phyloP scores from a whole-genome alignment of 2,113 vertebrate species.

The Scophthalmus maximus region DNA sequence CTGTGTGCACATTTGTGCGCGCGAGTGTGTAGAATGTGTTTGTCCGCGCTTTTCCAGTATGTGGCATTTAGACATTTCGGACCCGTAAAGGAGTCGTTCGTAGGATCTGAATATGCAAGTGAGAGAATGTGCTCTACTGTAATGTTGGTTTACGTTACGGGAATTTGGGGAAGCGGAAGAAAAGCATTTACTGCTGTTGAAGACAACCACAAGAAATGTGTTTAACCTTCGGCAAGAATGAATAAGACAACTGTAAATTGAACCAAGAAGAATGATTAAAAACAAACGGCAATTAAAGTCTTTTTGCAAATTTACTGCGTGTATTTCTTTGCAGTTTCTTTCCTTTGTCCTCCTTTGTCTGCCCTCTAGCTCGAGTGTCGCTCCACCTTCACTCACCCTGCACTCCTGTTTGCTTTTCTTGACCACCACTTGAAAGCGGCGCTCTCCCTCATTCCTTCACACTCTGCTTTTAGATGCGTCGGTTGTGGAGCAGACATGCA shows the following conservation, averaged over 20 bases:
- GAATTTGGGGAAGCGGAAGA: conserved; percentile 29
- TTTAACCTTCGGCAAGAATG: conserved; percentile 80
- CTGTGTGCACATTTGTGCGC: conserved; percentile 56
- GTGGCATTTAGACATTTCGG: conserved; percentile 82
- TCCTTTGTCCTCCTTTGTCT: background rate
- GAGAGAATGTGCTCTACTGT: conserved; percentile 73
- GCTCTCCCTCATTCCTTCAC: conserved; percentile 11
- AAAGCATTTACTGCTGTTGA: conserved; percentile 81
- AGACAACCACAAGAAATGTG: conserved; percentile 75
- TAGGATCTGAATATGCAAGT: conserved; percentile 84
- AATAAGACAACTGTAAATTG: conserved; percentile 74
- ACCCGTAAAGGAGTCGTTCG: conserved; percentile 77
- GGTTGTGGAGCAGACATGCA: conserved; percentile 30
- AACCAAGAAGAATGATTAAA: conserved; percentile 80
- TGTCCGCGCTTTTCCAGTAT: conserved; percentile 76
- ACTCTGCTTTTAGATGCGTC: conserved; percentile 23
- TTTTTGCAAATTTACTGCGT: conserved; percentile 76
- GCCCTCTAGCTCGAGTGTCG: conserved; percentile 21
- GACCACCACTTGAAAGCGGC: conserved; percentile 25
- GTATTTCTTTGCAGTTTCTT: background rate
- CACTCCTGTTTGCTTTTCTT: conserved; percentile 52
- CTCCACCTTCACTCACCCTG: conserved; percentile 44
- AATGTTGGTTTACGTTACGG: conserved; percentile 65
- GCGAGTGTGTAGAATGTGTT: conserved; percentile 73
- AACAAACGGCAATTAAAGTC: conserved; percentile 74